Evolutionary conservation across 2,888 invertebrate genomes (phyloP).

Genomic region (Epirrhoe alternata): DNA sequence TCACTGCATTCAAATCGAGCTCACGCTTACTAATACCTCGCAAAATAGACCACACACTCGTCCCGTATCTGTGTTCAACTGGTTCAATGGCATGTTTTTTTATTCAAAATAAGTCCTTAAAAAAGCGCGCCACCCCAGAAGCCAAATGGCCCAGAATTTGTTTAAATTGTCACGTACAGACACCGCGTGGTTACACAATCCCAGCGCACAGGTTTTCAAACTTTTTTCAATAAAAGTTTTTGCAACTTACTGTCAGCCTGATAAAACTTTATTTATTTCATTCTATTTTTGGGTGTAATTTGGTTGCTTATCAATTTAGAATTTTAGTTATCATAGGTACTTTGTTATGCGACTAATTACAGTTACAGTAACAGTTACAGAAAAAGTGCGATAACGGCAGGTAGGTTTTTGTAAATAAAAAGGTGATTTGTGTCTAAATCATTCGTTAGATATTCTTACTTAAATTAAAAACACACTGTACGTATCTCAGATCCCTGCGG

Average conservation of each 20-base stretch:
- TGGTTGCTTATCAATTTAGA: no score
- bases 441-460: no score
- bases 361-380: no score
- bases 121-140: slow-evolving; percentile 79
- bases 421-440: no score
- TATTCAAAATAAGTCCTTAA: slow-evolving; percentile 79
- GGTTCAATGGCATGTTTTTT: slow-evolving; percentile 71
- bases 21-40: slow-evolving; percentile 22
- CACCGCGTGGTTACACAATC: slow-evolving; percentile 80
- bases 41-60: slow-evolving; percentile 70
- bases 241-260: not conserved
- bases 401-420: no score
- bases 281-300: no score
- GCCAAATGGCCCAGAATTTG: slow-evolving; percentile 85
- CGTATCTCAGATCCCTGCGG: no score
- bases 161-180: slow-evolving; percentile 86
- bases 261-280: no score
- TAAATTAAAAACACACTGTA: no score
- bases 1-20: slow-evolving; percentile 8
- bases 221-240: slow-evolving; percentile 39
- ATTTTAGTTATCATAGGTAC: no score
- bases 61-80: slow-evolving; percentile 71
- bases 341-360: no score
- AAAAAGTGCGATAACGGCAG: no score
- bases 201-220: slow-evolving; percentile 64